A percentile compares a stretch with the other conserved stretches of the same genome.
phyloP scores from a whole-genome alignment of 2,888 invertebrate species.

The Athalia cordata region DNA sequence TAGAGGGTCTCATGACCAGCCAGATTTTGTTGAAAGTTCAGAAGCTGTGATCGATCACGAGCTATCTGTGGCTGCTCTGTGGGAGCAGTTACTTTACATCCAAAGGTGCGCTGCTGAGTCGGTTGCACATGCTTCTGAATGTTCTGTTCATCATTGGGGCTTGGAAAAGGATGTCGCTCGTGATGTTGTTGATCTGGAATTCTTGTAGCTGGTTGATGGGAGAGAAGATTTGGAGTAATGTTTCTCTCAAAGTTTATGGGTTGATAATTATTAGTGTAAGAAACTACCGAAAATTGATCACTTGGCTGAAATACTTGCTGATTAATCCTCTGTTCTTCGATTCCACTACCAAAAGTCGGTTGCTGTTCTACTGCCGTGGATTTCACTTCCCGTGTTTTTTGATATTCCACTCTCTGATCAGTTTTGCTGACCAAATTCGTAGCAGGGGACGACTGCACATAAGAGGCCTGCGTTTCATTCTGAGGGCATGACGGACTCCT shows the following conservation, averaged over 20 bases:
- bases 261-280: conserved; percentile 42
- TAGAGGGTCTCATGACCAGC: conserved; percentile 66
- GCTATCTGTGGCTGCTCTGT: conserved; percentile 60
- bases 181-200: conserved; percentile 54
- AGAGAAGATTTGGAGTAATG: conserved; percentile 55
- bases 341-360: conserved; percentile 51
- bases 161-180: conserved; percentile 59
- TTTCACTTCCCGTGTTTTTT: conserved; percentile 59
- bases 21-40: conserved; percentile 67
- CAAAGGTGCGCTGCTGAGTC: conserved; percentile 57
- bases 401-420: conserved; percentile 62
- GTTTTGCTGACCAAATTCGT: conserved; percentile 55
- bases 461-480: conserved; percentile 69
- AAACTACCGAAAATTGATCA: conserved; percentile 39
- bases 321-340: conserved; percentile 24
- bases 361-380: conserved; percentile 57
- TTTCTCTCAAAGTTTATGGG: conserved; percentile 61
- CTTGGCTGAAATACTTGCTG: conserved; percentile 42
- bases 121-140: conserved; percentile 58
- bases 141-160: conserved; percentile 58
- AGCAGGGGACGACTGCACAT: conserved; percentile 68
- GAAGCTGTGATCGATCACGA: conserved; percentile 52
- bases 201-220: conserved; percentile 47
- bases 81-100: conserved; percentile 50
- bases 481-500: conserved; percentile 60